These are phyloP conservation scores for Lordiphosa fenestrarum DNA, from an alignment of 2,888 invertebrate genomes.

Conservation along the genomic window DNA sequence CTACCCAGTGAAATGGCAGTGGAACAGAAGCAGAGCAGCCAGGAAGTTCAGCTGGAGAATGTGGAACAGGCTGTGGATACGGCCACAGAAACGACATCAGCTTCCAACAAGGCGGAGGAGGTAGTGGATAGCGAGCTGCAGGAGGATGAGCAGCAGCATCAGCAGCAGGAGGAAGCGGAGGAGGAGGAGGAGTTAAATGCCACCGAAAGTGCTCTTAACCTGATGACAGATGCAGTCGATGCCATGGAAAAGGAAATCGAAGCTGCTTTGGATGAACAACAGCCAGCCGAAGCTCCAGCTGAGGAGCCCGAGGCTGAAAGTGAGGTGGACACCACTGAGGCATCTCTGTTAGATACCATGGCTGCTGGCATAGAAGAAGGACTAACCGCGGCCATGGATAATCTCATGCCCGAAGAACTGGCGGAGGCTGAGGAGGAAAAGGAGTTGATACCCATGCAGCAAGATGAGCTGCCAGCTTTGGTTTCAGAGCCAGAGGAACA, in stretches of 20 bases:
- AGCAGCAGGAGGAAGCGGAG: slow-evolving; percentile 10
- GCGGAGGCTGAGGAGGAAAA: slow-evolving; percentile 18
- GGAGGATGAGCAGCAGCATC: not conserved
- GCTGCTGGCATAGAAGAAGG: slow-evolving; percentile 50
- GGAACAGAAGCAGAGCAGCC: slow-evolving; percentile 34
- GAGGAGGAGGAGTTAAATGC: slow-evolving; percentile 6
- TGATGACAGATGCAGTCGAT: slow-evolving; percentile 15
- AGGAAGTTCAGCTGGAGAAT: slow-evolving; percentile 56
- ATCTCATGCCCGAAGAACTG: slow-evolving; percentile 45
- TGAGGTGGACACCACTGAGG: slow-evolving; percentile 48
- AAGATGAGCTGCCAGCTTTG: not conserved
- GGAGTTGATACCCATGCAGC: slow-evolving; percentile 1
- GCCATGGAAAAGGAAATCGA: slow-evolving; percentile 19
- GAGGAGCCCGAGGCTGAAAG: slow-evolving; percentile 6
- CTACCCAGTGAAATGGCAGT: slow-evolving; percentile 55
- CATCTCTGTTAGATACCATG: slow-evolving; percentile 37
- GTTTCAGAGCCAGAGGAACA: not conserved
- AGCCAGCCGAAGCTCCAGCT: not conserved
- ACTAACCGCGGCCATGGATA: slow-evolving; percentile 43
- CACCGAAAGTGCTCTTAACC: slow-evolving; percentile 11
- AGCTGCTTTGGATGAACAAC: slow-evolving; percentile 15
- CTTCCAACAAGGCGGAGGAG: not conserved
- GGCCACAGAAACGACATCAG: slow-evolving; percentile 32
- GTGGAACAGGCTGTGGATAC: slow-evolving; percentile 33
- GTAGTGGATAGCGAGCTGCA: too few species aligned